Base-by-base conservation (phyloP, 2,797 vertebrate genomes). In the Syngnathus rostellatus region DNA sequence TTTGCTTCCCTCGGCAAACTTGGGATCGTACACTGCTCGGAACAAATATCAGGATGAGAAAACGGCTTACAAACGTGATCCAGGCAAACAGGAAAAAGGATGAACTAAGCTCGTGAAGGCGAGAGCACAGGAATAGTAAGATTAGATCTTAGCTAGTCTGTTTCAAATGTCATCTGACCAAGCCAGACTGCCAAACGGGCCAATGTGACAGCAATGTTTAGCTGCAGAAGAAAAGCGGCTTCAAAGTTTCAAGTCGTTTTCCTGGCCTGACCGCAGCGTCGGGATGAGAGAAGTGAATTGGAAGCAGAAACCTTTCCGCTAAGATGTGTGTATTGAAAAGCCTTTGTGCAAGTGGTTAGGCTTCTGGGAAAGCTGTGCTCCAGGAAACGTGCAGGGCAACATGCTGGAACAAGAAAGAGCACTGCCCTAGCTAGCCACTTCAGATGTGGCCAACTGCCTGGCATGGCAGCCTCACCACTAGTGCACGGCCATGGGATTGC, bases 281-380 rank as follows among this genome's bases (percentile, higher is more conserved):
- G 48, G 64, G 64, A 76, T 68, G 76, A 68, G 64, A 67, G 39
- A 72, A 77, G 75, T 63, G 74, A 65, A 76, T 65, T 74, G 73
- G 82, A 78, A 85, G 79, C 78, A 69, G 1, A 53, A 75, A 75
- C 71, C 75, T 67, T 43, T 71, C 72, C 81, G 82, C 79, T 76
- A 81, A 78, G 72, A 73, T 75, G 69, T 74, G 65, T 65, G 62
- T 51, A 62, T 72, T 64, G 61, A 66, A 64, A 76, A 62, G 74
- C 65, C 57, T 68, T 69, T 68, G 66, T 70, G 70, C 72, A 72
- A 80, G 84, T 67, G 86, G 80, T 82, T 81, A 65, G 75, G 67
- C 72, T 90, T 90, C 88, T 86, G 86, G 88, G 89, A 91, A 31
- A 91, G 73, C 69, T 12, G 11, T 76, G 73, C 81, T 87, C 79